These are phyloP conservation scores for Montipora capricornis DNA, from an alignment of 64 coral and sea anemone species.

Conservation along the genomic window DNA sequence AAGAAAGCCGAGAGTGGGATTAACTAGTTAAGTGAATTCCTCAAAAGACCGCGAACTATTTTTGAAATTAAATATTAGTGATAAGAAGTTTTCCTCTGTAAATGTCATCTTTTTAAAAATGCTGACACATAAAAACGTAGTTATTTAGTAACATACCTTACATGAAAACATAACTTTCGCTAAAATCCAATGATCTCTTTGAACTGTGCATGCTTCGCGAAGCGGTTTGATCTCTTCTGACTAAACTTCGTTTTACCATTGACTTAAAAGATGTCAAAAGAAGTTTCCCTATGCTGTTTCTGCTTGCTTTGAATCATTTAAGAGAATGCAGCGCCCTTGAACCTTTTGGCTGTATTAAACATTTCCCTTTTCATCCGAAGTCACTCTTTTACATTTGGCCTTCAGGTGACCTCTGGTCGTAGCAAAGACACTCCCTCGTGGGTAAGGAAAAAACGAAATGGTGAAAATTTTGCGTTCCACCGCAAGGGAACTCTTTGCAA, in stretches of 20 bases:
- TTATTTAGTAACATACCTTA: no score
- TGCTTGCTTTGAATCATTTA: not conserved
- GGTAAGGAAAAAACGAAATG: no score
- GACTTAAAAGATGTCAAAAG: not conserved
- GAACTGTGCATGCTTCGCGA: no score
- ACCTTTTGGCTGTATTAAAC: not conserved
- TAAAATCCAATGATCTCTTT: no score
- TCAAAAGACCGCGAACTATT: not conserved
- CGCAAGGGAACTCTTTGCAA: no score
- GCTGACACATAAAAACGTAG: not conserved
- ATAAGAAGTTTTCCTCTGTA: not conserved
- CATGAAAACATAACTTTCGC: no score
- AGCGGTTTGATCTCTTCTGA: no score
- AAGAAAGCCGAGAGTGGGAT: conserved; percentile 7
- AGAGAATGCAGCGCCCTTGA: not conserved
- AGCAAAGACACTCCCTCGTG: not conserved
- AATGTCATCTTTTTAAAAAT: not conserved
- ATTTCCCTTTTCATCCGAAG: not conserved
- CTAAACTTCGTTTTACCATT: not conserved
- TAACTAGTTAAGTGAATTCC: not conserved
- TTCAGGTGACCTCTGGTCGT: not conserved
- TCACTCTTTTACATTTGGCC: not conserved
- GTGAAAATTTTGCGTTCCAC: no score
- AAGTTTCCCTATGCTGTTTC: not conserved
- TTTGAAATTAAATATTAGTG: not conserved